Evolutionary conservation across 2,888 invertebrate genomes (phyloP), one percentile per base, ranked within the genome.

Genomic region (Ommatoiulus sabulosus): DNA sequence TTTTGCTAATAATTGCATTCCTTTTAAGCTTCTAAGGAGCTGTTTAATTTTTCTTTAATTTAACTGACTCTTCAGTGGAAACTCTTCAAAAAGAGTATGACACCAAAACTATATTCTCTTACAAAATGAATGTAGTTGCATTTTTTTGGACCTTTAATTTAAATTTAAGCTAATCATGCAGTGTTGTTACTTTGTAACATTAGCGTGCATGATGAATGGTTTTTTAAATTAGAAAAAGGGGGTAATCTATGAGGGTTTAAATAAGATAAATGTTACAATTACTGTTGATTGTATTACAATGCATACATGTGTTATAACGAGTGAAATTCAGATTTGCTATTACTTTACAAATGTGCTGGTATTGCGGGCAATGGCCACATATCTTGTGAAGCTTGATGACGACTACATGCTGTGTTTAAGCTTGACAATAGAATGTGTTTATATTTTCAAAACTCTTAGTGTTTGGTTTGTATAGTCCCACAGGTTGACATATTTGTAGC

Each of bases 271-370:
- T 43, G 80, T 80, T 80, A 80, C 12, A 80, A 24, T 35, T 80
- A 80, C 35, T 35, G 80, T 80, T 80, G 80, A 80, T 80, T 80
- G 80, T 80, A 8, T 80, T 80, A 10, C 80, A 80, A 15, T 12
- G 10, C 8, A 35, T 80, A 80, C 24, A 24, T 10, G 63, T 63
- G 72, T 80, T 80, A 10, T 80, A 80, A 80, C 80, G 35, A 80
- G 12, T 35, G 35, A 80, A 80, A 15, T 35, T 80, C 80, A 35
- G 35, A 80, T 80, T 80, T 80, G 80, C 80, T 80, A 80, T 1
- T 52, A 80, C 80, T 80, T 80, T 80, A 80, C 80, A 80, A 80
- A 80, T 80, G 80, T 80, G 80, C 24, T 80, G 80, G 80, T 80
- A 35, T 80, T 80, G 35, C 80, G 3, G 80, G 80, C 80, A 80